Percentiles rank a stretch among this genome's conserved stretches.
phyloP scores from a whole-genome alignment of 1,140 invertebrate genomes.

The Drosophila neocordata region DNA sequence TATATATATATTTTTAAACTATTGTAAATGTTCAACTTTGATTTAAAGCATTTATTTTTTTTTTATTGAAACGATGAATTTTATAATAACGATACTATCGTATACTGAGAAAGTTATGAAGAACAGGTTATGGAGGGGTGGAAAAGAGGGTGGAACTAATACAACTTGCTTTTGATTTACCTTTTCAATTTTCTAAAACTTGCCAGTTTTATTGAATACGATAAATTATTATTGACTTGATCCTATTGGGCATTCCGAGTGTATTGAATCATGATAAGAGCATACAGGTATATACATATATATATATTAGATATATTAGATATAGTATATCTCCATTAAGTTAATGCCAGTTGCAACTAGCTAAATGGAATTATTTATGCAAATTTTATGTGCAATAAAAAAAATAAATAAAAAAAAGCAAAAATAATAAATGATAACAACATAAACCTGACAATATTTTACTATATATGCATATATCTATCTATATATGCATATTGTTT shows the following conservation, averaged over 20 bases:
- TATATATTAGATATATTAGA: no score
- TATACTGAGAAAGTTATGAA: no score
- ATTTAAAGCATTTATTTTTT: no score
- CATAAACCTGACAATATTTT: constrained; percentile 47
- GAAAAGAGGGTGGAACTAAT: neutral
- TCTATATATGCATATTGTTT: neutral
- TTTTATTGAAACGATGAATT: no score
- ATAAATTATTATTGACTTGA: no score
- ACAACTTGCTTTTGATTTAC: neutral
- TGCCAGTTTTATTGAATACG: neutral
- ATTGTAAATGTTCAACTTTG: no score
- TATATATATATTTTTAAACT: no score
- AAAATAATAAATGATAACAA: constrained; percentile 57
- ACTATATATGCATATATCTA: neutral
- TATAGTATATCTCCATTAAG: constrained; percentile 23
- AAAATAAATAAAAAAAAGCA: constrained; percentile 9
- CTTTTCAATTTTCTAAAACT: neutral
- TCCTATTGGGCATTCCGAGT: neutral
- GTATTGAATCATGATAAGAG: constrained; percentile 9
- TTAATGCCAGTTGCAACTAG: constrained; percentile 34
- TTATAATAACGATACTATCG: no score
- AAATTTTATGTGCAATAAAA: constrained; percentile 69
- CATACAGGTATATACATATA: neutral
- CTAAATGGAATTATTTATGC: constrained; percentile 68
- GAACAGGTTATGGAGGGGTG: no score